phyloP scores from a whole-genome alignment of 2,888 invertebrate genomes.

The Tetheella fluctuosa region DNA sequence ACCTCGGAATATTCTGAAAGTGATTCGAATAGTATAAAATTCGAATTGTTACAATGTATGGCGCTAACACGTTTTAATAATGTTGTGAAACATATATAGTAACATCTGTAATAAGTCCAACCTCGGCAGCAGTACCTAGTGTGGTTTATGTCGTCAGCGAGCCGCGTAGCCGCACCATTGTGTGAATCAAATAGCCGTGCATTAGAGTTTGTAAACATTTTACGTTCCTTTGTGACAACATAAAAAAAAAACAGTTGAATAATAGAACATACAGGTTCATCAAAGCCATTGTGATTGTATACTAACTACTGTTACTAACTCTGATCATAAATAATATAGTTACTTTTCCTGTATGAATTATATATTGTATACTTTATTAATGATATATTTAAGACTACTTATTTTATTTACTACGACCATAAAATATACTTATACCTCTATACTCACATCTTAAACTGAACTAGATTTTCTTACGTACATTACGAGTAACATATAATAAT shows the following conservation, averaged over 20 bases:
- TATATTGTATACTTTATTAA: too few relatives aligned
- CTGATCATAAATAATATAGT: too few relatives aligned
- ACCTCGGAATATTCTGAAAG: too few relatives aligned
- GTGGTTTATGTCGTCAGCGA: slow-evolving; percentile 2
- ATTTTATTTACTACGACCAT: too few relatives aligned
- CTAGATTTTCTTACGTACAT: too few relatives aligned
- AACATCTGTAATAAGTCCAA: background rate
- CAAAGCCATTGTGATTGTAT: background rate
- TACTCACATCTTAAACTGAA: too few relatives aligned
- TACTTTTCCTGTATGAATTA: too few relatives aligned
- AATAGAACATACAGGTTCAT: slow-evolving; percentile 1
- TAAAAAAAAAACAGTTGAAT: background rate
- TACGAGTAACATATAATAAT: too few relatives aligned
- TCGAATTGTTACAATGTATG: background rate
- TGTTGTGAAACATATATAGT: background rate
- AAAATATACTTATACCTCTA: too few relatives aligned
- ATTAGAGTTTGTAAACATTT: background rate
- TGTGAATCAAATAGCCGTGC: slow-evolving; percentile 4
- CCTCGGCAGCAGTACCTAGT: background rate
- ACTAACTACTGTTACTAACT: too few relatives aligned
- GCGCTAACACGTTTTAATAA: background rate
- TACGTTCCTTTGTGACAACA: slow-evolving; percentile 4
- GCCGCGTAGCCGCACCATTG: background rate
- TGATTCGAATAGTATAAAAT: background rate
- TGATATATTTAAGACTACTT: too few relatives aligned